Evolutionary conservation across 2,113 vertebrate genomes (phyloP).

Genomic region (Xerus inauris): DNA sequence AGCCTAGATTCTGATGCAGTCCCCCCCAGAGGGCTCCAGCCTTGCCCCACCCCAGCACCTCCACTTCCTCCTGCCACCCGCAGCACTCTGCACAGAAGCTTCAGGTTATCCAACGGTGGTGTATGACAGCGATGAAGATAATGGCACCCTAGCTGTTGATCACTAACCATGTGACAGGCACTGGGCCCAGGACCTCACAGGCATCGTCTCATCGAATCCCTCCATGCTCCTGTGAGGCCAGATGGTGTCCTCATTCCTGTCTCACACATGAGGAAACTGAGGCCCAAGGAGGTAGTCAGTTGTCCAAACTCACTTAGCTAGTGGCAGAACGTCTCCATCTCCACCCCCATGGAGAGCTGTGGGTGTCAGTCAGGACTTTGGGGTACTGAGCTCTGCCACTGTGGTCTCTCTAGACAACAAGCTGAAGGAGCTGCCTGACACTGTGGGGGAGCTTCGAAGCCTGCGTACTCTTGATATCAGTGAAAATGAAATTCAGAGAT

Average conservation of each 20-base stretch:
- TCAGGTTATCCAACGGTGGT: not conserved
- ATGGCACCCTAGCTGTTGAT: not conserved
- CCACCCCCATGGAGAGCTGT: rapidly evolving
- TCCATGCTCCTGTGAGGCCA: not conserved
- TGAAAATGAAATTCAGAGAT: slow-evolving; percentile 88
- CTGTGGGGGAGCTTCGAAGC: slow-evolving; percentile 88
- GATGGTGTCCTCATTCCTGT: not conserved
- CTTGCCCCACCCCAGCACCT: rapidly evolving
- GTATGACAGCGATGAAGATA: not conserved
- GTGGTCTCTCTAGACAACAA: slow-evolving; percentile 88
- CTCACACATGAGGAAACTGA: not conserved
- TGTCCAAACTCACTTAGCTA: not conserved
- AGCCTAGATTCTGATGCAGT: rapidly evolving
- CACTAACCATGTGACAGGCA: not conserved
- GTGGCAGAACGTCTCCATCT: not conserved
- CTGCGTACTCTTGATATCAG: slow-evolving; percentile 92
- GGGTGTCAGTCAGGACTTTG: not conserved
- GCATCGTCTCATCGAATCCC: not conserved
- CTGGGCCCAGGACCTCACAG: not conserved
- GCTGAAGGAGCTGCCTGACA: slow-evolving; percentile 89
- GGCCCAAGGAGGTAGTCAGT: not conserved
- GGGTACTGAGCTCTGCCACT: not conserved
- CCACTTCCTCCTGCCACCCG: not conserved
- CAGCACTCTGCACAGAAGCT: not conserved
- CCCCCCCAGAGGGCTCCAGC: no score